Percentiles rank a stretch among this genome's conserved stretches.
Evolutionary conservation across 2,797 vertebrate genomes (phyloP).

Genomic region (Silurus lanzhouensis): DNA sequence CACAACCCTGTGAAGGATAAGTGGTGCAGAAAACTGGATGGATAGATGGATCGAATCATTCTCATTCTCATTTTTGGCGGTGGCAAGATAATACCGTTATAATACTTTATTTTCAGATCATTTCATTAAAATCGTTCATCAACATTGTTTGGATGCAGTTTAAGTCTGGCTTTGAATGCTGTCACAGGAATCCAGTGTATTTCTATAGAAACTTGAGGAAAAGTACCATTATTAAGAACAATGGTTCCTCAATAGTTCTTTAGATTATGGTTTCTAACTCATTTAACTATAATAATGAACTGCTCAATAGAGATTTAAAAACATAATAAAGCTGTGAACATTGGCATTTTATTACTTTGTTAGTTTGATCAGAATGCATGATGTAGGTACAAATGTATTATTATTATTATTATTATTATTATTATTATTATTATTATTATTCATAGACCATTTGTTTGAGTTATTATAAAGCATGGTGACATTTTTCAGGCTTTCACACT

Average conservation of each 20-base stretch:
- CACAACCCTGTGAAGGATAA: too few species aligned
- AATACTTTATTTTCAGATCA: not conserved
- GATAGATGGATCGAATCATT: too few species aligned
- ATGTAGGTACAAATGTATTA: not conserved
- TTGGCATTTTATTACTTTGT: not conserved
- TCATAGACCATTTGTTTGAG: not conserved
- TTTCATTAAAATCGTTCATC: not conserved
- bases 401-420: too few species aligned
- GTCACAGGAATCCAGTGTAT: not conserved
- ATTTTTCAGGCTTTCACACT: not conserved
- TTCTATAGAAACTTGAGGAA: not conserved
- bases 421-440: not conserved
- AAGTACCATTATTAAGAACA: not conserved
- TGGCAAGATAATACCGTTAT: not conserved
- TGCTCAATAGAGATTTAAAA: not conserved
- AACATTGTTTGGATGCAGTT: not conserved
- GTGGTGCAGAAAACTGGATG: too few species aligned
- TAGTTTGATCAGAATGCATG: not conserved
- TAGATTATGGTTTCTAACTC: not conserved
- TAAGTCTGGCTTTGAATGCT: not conserved
- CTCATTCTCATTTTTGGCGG: not conserved
- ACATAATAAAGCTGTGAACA: not conserved
- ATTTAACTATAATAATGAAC: not conserved
- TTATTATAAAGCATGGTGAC: not conserved
- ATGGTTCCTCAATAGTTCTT: not conserved